Percentiles rank a stretch among this genome's conserved stretches.
Evolutionary conservation across 2,888 invertebrate species (phyloP).

Genomic region (Acrocyrtus sp.): DNA sequence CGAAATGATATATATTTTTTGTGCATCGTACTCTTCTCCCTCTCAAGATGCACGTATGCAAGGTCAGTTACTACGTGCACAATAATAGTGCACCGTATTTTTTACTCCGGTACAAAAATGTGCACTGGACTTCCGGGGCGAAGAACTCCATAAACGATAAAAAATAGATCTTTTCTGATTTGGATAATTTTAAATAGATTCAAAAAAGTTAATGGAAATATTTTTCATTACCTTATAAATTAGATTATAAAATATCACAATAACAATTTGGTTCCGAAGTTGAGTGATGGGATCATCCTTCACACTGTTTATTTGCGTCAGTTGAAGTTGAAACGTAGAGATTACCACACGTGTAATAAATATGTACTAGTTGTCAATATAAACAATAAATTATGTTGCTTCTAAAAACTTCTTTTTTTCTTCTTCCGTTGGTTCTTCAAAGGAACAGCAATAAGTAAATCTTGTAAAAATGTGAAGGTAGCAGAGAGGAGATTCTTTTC

Average conservation of each 20-base stretch:
- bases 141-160: no score
- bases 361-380: constrained; percentile 5
- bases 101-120: no score
- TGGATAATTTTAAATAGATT: no score
- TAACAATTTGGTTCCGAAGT: constrained; percentile 63
- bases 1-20: no score
- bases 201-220: neutral
- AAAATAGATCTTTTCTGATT: no score
- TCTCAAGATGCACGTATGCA: no score
- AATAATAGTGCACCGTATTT: no score
- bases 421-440: constrained; percentile 43
- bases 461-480: constrained; percentile 3
- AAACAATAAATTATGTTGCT: neutral
- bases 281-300: constrained; percentile 51
- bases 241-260: constrained; percentile 63
- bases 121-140: no score
- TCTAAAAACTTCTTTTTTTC: neutral
- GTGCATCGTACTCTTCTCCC: no score
- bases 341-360: neutral
- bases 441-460: constrained; percentile 16
- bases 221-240: constrained; percentile 44
- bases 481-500: neutral
- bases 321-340: neutral
- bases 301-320: constrained; percentile 4
- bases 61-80: no score